Conservation (phyloP, 2,888 invertebrate genomes). For the Eristalinus aeneus region DNA sequence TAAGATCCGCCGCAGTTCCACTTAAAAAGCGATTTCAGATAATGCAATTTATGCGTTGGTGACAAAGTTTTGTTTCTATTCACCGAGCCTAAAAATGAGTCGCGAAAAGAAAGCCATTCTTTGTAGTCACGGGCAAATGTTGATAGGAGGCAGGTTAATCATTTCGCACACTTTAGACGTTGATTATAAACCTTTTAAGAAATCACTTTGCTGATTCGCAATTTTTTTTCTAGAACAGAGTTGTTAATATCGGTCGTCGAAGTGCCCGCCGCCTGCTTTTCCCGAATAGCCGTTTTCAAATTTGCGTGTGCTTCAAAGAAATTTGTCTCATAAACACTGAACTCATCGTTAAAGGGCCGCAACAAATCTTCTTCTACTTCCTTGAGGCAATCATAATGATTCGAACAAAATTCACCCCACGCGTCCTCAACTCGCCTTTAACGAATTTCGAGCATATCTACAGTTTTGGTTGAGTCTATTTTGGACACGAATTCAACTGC, state of each 20-base stretch:
- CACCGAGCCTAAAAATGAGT: constrained; percentile 57
- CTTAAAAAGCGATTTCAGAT: constrained; percentile 51
- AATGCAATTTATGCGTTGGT: constrained; percentile 56
- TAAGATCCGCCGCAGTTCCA: constrained; percentile 48
- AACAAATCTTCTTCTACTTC: neutral
- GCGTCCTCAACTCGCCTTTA: constrained; percentile 1
- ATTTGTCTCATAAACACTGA: constrained; percentile 18
- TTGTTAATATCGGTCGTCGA: neutral
- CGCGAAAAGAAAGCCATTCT: constrained; percentile 63
- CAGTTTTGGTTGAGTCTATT: neutral
- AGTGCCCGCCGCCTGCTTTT: neutral
- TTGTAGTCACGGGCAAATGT: constrained; percentile 56
- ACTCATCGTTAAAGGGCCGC: neutral
- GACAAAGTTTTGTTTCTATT: constrained; percentile 42
- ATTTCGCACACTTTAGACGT: neutral
- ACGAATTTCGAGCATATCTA: constrained; percentile 25
- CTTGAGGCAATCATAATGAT: constrained; percentile 16
- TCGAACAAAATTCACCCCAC: constrained; percentile 3
- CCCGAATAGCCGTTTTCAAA: neutral
- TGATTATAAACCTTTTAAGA: constrained; percentile 1
- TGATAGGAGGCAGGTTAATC: constrained; percentile 47
- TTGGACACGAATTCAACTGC: neutral
- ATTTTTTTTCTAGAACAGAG: neutral
- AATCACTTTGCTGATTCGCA: neutral
- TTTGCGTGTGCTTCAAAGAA: constrained; percentile 19